These are phyloP conservation scores for Pontoporia blainvillei DNA, from an alignment of 2,113 vertebrate species.

Conservation along the genomic window DNA sequence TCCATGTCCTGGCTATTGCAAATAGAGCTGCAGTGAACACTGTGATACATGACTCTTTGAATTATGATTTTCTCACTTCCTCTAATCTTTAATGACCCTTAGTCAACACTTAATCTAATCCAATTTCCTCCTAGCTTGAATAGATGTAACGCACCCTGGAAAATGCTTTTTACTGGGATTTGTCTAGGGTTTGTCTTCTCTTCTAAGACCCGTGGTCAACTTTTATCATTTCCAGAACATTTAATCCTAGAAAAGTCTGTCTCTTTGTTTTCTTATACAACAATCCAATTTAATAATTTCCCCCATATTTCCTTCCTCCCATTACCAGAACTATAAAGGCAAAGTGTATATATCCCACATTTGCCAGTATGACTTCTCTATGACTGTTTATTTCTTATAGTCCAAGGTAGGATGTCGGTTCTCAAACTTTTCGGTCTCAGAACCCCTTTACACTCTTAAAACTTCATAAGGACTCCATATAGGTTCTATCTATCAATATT, in stretches of 20 bases:
- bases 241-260: background rate
- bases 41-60: too few species aligned
- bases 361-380: background rate
- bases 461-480: background rate
- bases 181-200: background rate
- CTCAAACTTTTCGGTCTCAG: background rate
- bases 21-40: too few species aligned
- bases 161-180: background rate
- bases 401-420: background rate
- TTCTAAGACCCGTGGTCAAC: background rate
- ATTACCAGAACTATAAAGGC: background rate
- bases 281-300: background rate
- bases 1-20: too few species aligned
- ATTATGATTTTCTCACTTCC: background rate
- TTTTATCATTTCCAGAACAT: background rate
- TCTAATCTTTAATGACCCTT: background rate
- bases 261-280: background rate
- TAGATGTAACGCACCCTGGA: background rate
- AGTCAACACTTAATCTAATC: background rate
- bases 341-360: background rate
- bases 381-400: background rate
- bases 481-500: background rate
- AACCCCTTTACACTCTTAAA: background rate
- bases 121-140: background rate
- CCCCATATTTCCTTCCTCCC: background rate